Evolutionary conservation across 2,888 invertebrate species (phyloP).

Genomic region (Tetranychus piercei): DNA sequence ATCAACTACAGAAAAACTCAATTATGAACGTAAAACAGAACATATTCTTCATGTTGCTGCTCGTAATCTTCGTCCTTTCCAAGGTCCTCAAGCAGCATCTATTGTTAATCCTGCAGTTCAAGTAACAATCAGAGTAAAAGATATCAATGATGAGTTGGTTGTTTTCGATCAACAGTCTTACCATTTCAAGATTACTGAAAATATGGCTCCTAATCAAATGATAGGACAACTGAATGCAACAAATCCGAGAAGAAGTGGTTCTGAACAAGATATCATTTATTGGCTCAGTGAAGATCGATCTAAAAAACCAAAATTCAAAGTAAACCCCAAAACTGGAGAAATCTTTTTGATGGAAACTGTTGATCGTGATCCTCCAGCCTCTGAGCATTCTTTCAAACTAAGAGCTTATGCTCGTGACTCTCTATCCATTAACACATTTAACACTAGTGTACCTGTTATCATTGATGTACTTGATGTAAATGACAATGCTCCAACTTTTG

Average conservation of each 20-base stretch:
- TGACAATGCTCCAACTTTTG: conserved; percentile 24
- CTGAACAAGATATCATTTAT: conserved; percentile 29
- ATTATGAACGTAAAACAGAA: conserved; percentile 27
- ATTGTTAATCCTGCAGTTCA: conserved; percentile 28
- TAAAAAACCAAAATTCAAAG: conserved; percentile 23
- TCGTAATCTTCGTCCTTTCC: conserved; percentile 28
- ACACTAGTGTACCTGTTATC: conserved; percentile 27
- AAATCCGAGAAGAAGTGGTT: conserved; percentile 25
- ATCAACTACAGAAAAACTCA: conserved; percentile 26
- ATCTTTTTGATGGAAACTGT: conserved; percentile 28
- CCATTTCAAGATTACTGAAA: conserved; percentile 28
- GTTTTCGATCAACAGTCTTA: conserved; percentile 28
- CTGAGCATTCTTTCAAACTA: conserved; percentile 27
- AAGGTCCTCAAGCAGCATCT: conserved; percentile 27
- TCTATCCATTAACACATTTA: conserved; percentile 28
- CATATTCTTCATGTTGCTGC: conserved; percentile 29
- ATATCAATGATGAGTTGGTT: conserved; percentile 29
- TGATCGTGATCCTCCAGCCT: conserved; percentile 29
- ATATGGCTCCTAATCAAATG: conserved; percentile 26
- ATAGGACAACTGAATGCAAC: conserved; percentile 28
- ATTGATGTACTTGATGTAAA: conserved; percentile 27
- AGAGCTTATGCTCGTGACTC: conserved; percentile 28
- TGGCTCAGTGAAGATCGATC: conserved; percentile 27
- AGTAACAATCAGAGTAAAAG: conserved; percentile 28
- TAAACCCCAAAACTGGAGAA: conserved; percentile 29